phyloP scores from a whole-genome alignment of 2,888 invertebrate genomes.

The Cybosia mesomella region DNA sequence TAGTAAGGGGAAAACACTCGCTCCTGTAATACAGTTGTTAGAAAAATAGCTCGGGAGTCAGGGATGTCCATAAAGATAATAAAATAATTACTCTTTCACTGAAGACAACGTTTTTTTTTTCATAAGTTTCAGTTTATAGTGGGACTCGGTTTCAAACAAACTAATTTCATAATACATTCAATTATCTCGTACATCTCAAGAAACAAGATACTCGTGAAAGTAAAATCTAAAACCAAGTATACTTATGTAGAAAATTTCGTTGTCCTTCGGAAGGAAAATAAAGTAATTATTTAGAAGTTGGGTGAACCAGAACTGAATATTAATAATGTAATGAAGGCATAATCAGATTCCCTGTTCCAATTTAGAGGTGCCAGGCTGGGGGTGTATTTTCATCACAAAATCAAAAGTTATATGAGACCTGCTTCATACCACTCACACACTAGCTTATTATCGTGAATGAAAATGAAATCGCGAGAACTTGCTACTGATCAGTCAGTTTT shows the following conservation, averaged over 20 bases:
- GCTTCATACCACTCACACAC: too few species aligned
- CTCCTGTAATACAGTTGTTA: too few species aligned
- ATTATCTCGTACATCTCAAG: neutral
- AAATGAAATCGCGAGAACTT: too few species aligned
- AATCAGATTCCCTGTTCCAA: neutral
- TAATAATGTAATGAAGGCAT: neutral
- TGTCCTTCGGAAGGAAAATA: slow-evolving; percentile 4
- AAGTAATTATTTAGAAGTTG: slow-evolving; percentile 4
- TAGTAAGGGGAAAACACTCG: too few species aligned
- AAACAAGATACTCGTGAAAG: too few species aligned
- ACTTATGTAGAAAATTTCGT: slow-evolving; percentile 9
- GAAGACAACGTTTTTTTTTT: too few species aligned
- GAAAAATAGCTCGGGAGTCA: too few species aligned
- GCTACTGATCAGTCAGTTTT: too few species aligned
- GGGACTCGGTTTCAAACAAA: neutral
- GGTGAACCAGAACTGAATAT: slow-evolving; percentile 13
- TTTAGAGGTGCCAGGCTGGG: neutral
- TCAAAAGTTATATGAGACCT: neutral
- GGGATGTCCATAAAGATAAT: too few species aligned
- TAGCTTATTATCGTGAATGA: too few species aligned
- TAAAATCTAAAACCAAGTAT: neutral
- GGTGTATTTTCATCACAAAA: neutral
- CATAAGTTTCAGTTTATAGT: too few species aligned
- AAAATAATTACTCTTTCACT: too few species aligned
- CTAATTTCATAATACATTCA: neutral